Evolutionary conservation across 2,113 vertebrate species (phyloP), one percentile per base, ranked within the genome.

Genomic region (Pagrus major): DNA sequence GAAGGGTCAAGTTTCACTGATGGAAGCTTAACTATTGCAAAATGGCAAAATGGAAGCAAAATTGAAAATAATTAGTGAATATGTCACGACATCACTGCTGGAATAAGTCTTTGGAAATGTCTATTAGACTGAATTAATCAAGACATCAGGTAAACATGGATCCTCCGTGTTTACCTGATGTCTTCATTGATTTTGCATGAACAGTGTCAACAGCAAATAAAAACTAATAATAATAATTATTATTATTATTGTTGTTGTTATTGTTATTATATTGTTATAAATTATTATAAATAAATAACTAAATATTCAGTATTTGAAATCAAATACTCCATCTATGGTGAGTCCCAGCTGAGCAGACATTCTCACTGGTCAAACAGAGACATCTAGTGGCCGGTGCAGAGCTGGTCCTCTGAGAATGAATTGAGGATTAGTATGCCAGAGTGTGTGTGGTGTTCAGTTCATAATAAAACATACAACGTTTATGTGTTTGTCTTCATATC

Each of bases 331-430:
- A 23, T 51, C 20, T 3, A 10, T 5, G 15, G 41, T 42, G 0
- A 44, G 20, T 18, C n/a, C 31, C 20, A 35, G 44, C 46, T 27
- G 18, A 71, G 27, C 20, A 35, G 18, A 25, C 41, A 11, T 3
- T 18, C 52, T 73, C 51, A 16, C n/a, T 75, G 58, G 80, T 87
- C 74, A 85, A 90, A 91, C 74, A 89, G 91, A 89, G 93, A 87
- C 92, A 88, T 82, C 87, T 88, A 23, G 8, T 20, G 27, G 78
- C 12, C 18, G 52, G 5, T 64, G 67, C 59, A 52, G 29, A 12
- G 21, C 20, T 9, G 16, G 11, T 42, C 15, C 47, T 9, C 5
- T 47, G 15, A 55, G 8, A 18, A 27, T 47, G 23, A 61, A n/a
- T 8, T 35, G n/a, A 21, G 42, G 29, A 21, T 63, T 58, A 10